Percentiles rank a stretch among this genome's conserved stretches.
These are phyloP conservation scores for Lophius piscatorius DNA, from an alignment of 2,113 vertebrate species.

Conservation along the genomic window DNA sequence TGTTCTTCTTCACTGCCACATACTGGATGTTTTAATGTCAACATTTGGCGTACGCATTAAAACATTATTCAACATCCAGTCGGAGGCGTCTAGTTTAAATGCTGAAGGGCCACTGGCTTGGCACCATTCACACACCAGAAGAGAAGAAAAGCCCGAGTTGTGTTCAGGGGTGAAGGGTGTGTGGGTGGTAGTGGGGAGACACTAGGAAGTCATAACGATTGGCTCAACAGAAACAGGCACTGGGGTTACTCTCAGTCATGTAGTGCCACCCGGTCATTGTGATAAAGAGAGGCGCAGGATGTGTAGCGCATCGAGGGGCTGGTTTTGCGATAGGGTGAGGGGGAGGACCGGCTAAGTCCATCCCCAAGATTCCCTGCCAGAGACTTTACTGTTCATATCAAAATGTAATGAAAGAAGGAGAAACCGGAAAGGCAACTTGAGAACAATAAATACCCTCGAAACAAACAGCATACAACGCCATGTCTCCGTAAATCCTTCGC, in stretches of 20 bases:
- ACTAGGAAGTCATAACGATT: slow-evolving; percentile 64
- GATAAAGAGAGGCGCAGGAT: slow-evolving; percentile 7
- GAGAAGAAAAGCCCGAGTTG: slow-evolving; percentile 44
- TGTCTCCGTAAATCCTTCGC: background rate
- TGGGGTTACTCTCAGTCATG: slow-evolving; percentile 70
- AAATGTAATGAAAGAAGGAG: slow-evolving; percentile 21
- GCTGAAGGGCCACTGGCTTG: slow-evolving; percentile 42
- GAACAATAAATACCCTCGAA: background rate
- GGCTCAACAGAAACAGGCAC: slow-evolving; percentile 56
- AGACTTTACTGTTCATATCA: slow-evolving; percentile 35
- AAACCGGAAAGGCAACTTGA: background rate
- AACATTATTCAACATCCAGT: slow-evolving; percentile 7
- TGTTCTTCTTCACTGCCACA: no score
- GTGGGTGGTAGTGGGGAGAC: slow-evolving; percentile 23
- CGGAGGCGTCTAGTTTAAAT: slow-evolving; percentile 20
- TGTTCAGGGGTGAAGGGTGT: background rate
- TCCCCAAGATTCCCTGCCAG: slow-evolving; percentile 27
- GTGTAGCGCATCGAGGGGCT: slow-evolving; percentile 36
- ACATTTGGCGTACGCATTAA: no score
- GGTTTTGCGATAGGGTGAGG: slow-evolving; percentile 60
- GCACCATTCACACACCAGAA: slow-evolving; percentile 23
- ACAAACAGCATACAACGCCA: slow-evolving; percentile 3
- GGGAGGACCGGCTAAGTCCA: slow-evolving; percentile 60
- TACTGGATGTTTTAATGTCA: no score
- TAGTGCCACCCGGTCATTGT: slow-evolving; percentile 27